Conservation (phyloP, 2,113 vertebrate genomes). For the Oryzias woworae region DNA sequence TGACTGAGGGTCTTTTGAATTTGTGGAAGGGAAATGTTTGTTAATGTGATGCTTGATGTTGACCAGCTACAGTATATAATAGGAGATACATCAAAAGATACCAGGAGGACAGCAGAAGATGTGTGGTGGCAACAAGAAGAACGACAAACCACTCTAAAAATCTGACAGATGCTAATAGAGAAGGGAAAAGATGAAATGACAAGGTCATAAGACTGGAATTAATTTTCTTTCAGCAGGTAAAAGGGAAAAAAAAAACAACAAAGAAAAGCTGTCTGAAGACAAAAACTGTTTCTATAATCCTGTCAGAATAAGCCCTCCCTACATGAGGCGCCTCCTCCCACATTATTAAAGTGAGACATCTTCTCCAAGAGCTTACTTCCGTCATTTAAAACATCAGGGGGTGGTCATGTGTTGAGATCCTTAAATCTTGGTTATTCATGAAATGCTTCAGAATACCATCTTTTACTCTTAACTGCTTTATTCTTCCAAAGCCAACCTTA, state of each 20-base stretch:
- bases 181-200: constrained; percentile 20
- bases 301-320: constrained; percentile 56
- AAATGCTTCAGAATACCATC: constrained; percentile 73
- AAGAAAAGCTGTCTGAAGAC: constrained; percentile 41
- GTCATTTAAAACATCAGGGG: constrained; percentile 77
- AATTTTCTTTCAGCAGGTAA: constrained; percentile 23
- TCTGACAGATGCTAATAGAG: constrained; percentile 39
- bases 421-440: constrained; percentile 77
- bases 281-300: constrained; percentile 63
- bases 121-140: constrained; percentile 61
- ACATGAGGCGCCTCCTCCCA: constrained; percentile 51
- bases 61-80: constrained; percentile 66
- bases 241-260: constrained; percentile 12
- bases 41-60: constrained; percentile 74
- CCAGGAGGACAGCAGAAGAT: constrained; percentile 59
- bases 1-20: constrained; percentile 73
- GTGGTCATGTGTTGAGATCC: constrained; percentile 77
- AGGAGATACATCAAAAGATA: constrained; percentile 68
- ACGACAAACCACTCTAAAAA: constrained; percentile 39
- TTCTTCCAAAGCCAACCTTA: constrained; percentile 70
- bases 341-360: constrained; percentile 69
- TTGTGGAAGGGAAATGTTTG: constrained; percentile 68
- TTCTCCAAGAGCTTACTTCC: constrained; percentile 63
- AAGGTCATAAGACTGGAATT: constrained; percentile 13
- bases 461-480: constrained; percentile 71